Evolutionary conservation across 2,797 vertebrate genomes (phyloP).

Genomic region (Pseudotriccus pelzelni): DNA sequence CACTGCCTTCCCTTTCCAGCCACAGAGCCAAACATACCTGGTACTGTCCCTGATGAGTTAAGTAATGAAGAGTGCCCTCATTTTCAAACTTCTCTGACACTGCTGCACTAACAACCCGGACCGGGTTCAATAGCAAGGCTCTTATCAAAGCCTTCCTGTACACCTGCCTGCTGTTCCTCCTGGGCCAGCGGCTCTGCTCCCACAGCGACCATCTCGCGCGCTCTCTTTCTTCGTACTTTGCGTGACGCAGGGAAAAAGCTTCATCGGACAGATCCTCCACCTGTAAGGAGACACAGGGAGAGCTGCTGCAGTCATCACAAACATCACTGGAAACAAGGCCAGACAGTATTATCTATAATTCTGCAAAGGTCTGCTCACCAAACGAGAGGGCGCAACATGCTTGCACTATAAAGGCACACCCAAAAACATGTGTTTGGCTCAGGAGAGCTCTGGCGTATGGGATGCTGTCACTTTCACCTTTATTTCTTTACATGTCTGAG

Average conservation of each 20-base stretch:
- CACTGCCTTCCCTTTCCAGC: neutral
- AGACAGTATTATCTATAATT: rapidly evolving
- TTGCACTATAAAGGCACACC: neutral
- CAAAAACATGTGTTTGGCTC: neutral
- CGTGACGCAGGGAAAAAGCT: slow-evolving; percentile 82
- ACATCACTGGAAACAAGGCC: neutral
- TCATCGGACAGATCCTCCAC: slow-evolving; percentile 85
- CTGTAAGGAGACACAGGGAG: slow-evolving; percentile 68
- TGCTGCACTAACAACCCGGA: neutral
- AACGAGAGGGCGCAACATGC: neutral
- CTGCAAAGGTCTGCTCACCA: neutral
- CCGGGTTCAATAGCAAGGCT: neutral
- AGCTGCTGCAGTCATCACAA: neutral
- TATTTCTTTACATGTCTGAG: neutral
- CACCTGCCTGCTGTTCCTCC: slow-evolving; percentile 83
- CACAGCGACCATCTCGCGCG: slow-evolving; percentile 81
- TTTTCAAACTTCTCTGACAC: neutral
- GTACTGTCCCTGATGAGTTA: neutral
- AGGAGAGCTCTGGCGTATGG: neutral
- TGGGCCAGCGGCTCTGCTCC: slow-evolving; percentile 82
- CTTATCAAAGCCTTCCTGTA: neutral
- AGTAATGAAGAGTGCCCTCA: neutral
- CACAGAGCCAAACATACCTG: neutral
- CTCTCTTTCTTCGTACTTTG: slow-evolving; percentile 82
- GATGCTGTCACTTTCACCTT: neutral